Base-by-base conservation (phyloP, 1,140 invertebrate species). In the Drosophila tropicalis region DNA sequence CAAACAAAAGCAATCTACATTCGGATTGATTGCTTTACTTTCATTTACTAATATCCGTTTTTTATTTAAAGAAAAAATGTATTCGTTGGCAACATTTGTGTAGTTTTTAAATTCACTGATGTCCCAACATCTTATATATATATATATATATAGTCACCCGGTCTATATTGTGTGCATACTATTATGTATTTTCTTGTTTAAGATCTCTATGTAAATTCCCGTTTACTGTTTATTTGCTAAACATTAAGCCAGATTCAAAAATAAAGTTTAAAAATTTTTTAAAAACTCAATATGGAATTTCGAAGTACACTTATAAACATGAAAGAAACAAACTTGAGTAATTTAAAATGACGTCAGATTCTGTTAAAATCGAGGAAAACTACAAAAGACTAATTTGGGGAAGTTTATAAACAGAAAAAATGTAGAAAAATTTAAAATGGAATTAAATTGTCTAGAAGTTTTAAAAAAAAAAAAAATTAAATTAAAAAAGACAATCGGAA, bases 201-300 rank as follows among this genome's bases (percentile, higher is more conserved):
- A 90, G 85, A 90, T 87, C 84, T 87, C 84, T 76, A 66, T 87
- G 84, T 87, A 89, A 84, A 87, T 84, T 80, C 68, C 76, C 69
- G 62, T 79, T 87, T 71, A 79, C 67, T 57, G 76, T 89, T 89
- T 83, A 66, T 72, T 72, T 79, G 65, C 75, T 86, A 73, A 73
- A 58, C 29, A 64, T 60, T 83, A 87, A 83, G 79, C 65, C 80
- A 80, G 67, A 47, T 67, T 22, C 55, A 55, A 40, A 65, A 71
- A 80, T 80, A 83, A 71, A 80, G 25, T 72, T 67, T 47, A 66
- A 69, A 57, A 25, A 67, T 81, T 87, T 85, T 86, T 72, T 79
- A 79, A 60, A 81, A 57, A 47, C 9, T n/a, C 1, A 36, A 19
- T 51, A 19, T 25, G 0, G n/a, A 3, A 17, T 58, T 1, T 6